A percentile compares a stretch with the other conserved stretches of the same genome.
Conservation (phyloP, 2,113 vertebrate genomes). For the Orycteropus afer region DNA sequence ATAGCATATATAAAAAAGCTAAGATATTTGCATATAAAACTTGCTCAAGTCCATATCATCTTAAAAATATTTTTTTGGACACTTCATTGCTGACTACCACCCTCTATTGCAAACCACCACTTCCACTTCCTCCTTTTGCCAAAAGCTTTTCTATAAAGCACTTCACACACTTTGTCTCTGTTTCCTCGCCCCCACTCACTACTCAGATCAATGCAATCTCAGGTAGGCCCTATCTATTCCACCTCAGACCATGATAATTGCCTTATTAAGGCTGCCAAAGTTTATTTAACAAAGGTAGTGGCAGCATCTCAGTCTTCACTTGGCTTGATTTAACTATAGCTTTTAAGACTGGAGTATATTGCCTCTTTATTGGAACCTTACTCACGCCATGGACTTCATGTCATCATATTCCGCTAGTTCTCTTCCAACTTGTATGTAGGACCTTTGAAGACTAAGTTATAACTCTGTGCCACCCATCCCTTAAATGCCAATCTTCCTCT, state of each 20-base stretch:
- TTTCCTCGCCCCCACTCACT: not conserved
- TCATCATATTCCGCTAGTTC: too few relatives aligned
- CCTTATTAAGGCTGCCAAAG: not conserved
- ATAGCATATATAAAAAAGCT: not conserved
- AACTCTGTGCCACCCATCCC: too few relatives aligned
- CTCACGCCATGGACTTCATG: not conserved
- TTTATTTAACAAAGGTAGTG: not conserved
- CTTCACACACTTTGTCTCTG: not conserved
- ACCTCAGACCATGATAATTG: not conserved
- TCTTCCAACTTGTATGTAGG: not conserved
- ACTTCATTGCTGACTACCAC: not conserved
- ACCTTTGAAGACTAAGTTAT: not conserved
- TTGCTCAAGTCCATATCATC: not conserved
- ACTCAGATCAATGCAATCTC: not conserved
- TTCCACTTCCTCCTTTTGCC: not conserved
- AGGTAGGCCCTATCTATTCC: not conserved
- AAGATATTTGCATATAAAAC: not conserved
- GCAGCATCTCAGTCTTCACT: not conserved
- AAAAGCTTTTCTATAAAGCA: not conserved
- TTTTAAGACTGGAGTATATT: accelerated
- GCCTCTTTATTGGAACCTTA: not conserved
- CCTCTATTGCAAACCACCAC: too few relatives aligned
- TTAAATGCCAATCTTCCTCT: not conserved
- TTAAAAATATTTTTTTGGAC: not conserved
- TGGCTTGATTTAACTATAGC: not conserved